Evolutionary conservation across 2,888 invertebrate species (phyloP).

Genomic region (Tetheella fluctuosa): DNA sequence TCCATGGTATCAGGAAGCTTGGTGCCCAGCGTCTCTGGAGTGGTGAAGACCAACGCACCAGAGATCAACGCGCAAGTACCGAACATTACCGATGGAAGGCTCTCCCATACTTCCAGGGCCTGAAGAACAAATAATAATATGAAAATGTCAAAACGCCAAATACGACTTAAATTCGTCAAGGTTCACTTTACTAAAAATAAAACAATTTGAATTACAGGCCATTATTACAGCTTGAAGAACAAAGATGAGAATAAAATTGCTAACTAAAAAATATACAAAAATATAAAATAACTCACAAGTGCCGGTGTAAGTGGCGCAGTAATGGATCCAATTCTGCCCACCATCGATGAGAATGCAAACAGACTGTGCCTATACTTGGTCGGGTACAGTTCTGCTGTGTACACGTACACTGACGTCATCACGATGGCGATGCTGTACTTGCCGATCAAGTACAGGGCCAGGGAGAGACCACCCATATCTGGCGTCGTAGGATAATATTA

Average conservation of each 20-base stretch:
- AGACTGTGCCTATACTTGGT: conserved; percentile 86
- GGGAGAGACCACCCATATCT: conserved; percentile 61
- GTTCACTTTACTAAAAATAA: too few species aligned
- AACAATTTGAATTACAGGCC: too few species aligned
- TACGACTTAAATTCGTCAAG: too few species aligned
- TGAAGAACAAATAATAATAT: conserved; percentile 24
- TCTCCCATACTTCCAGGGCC: conserved; percentile 61
- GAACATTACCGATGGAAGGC: conserved; percentile 82
- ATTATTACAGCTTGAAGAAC: too few species aligned
- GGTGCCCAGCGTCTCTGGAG: conserved; percentile 80
- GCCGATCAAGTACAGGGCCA: conserved; percentile 84
- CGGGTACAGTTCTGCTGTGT: conserved; percentile 88
- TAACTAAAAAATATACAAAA: not conserved
- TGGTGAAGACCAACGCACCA: conserved; percentile 59
- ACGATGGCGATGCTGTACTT: conserved; percentile 87
- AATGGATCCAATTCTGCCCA: conserved; percentile 87
- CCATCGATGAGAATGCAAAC: conserved; percentile 87
- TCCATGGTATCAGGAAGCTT: conserved; percentile 84
- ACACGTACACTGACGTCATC: conserved; percentile 86
- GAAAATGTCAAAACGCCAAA: too few species aligned
- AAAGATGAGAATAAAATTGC: too few species aligned
- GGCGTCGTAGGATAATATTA: not conserved
- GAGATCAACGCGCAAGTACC: conserved; percentile 81
- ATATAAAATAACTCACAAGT: conserved; percentile 75
- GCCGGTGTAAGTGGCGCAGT: conserved; percentile 87